Base-by-base conservation (phyloP, 1,140 invertebrate species). In the Anagrus nilaparvatae region DNA sequence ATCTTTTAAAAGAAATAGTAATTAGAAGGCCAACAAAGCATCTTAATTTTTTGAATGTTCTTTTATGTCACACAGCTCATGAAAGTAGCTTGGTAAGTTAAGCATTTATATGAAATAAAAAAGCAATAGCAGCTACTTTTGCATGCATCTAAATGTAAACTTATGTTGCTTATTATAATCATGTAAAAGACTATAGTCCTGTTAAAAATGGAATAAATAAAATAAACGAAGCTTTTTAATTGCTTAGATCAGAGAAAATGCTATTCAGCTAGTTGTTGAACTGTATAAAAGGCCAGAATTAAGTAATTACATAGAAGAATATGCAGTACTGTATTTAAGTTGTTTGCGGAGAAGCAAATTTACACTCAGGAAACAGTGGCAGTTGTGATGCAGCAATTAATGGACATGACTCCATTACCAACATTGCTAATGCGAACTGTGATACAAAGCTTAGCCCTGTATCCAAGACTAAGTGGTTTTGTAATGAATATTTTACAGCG, bases 361-460 rank as follows among this genome's bases (percentile, higher is more conserved):
- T 96, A 87, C 71, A 93, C 81, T 1, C 72, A 74, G 50, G 82
- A 93, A 71, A 84, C 87, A 1, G 63, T 98, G 14, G 89, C 88
- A 12, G 79, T 88, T 21, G 93, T 96, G 1, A 80, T 98, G 52
- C 88, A 96, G 61, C 80, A 92, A 51, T 63, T 98, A 34, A 84
- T 95, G 69, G 93, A 97, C 43, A 80, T 90, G 60, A 77, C 74
- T 6, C 87, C 90, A 2, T 68, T 97, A 16, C 95, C 95, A 0
- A 95, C 92, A 2, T 69, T 97, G 17, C 70, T 97, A 36, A 97
- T 97, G 95, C 73, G 95, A 29, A 95, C 91, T 1, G 90, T 97
- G 1, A 85, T 98, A 49, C 94, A 97, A 63, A 89, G 91, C 16
- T 65, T 97, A 2, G 79, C 87, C 0, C 73, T 92, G 24, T 90